Conservation (phyloP, 2,113 vertebrate genomes). For the Thunnus thynnus region DNA sequence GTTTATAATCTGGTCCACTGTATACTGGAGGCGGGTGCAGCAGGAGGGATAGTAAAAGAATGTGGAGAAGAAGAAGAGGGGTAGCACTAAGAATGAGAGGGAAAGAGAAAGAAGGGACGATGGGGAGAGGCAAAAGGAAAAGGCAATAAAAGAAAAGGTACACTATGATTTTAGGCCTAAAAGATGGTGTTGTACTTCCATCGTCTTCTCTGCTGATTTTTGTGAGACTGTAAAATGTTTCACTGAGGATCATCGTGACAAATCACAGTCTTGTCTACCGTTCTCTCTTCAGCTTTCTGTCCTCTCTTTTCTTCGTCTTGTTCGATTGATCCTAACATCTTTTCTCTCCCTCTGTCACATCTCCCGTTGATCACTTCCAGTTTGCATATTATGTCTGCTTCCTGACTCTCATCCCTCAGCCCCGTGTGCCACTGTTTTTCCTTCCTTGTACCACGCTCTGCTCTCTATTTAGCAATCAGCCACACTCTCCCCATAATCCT, state of each 20-base stretch:
- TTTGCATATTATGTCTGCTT: background rate
- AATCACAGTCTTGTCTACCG: slow-evolving; percentile 1
- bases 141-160: background rate
- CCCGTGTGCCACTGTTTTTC: background rate
- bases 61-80: background rate
- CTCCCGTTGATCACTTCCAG: slow-evolving; percentile 1
- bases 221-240: slow-evolving; percentile 41
- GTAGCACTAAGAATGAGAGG: background rate
- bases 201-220: slow-evolving; percentile 40
- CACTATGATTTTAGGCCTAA: background rate
- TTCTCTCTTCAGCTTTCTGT: slow-evolving; percentile 18
- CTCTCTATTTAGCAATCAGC: slow-evolving; percentile 29
- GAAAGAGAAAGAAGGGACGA: background rate
- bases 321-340: slow-evolving; percentile 38
- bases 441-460: slow-evolving; percentile 3
- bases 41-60: slow-evolving; percentile 21
- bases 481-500: slow-evolving; percentile 22
- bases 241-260: background rate
- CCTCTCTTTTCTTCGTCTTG: background rate
- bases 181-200: slow-evolving; percentile 5
- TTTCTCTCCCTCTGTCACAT: slow-evolving; percentile 3
- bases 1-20: slow-evolving; percentile 24
- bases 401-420: slow-evolving; percentile 15
- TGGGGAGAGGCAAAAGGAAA: background rate
- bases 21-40: slow-evolving; percentile 17